phyloP scores from a whole-genome alignment of 1,140 invertebrate species.

The Mylabris phalerata region DNA sequence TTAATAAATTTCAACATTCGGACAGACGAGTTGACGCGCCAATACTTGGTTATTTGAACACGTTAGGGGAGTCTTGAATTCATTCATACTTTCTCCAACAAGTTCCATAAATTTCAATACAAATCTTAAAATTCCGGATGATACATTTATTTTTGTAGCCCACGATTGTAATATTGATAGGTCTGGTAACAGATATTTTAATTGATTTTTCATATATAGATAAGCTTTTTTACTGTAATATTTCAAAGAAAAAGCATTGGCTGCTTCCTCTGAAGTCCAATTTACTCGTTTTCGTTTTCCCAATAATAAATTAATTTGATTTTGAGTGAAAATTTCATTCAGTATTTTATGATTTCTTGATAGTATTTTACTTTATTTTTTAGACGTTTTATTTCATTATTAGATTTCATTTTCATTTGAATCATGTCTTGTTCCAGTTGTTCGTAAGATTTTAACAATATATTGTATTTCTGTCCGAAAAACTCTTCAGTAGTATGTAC shows the following conservation, averaged over 20 bases:
- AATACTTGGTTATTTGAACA: no score
- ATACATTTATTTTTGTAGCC: conserved; percentile 18
- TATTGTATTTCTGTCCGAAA: no score
- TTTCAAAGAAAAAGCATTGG: conserved; percentile 17
- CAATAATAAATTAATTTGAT: conserved; percentile 2
- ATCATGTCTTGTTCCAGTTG: no score
- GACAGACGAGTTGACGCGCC: no score
- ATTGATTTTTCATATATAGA: conserved; percentile 13
- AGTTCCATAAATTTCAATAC: conserved; percentile 19
- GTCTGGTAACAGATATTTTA: conserved; percentile 21
- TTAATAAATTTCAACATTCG: no score
- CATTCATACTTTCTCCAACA: conserved; percentile 11
- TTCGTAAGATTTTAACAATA: no score
- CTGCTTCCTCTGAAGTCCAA: conserved; percentile 6
- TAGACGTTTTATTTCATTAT: no score
- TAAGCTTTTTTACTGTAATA: conserved; percentile 21
- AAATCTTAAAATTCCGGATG: conserved; percentile 19
- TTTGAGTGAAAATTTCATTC: conserved; percentile 2
- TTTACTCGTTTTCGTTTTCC: conserved; percentile 4
- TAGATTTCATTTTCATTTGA: no score
- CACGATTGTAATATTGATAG: conserved; percentile 18
- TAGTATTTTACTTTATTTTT: no score
- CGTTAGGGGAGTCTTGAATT: no score
- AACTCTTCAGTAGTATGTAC: no score
- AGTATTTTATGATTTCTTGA: not conserved